Percentiles rank a stretch among this genome's conserved stretches.
These are phyloP conservation scores for Phrynosoma platyrhinos DNA, from an alignment of 2,113 vertebrate species.

Conservation along the genomic window DNA sequence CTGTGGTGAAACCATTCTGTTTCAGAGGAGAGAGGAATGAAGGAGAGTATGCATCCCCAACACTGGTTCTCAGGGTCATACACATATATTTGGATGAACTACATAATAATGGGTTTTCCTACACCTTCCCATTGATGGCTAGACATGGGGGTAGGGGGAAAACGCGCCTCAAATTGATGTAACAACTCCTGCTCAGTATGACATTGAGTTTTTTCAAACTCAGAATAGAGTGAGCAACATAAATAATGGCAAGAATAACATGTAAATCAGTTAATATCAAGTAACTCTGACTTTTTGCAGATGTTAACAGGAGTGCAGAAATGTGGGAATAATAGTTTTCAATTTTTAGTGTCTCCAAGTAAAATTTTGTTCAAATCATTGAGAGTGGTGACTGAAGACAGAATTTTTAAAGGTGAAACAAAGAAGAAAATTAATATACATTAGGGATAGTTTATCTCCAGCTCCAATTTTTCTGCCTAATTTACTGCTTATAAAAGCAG, in stretches of 20 bases:
- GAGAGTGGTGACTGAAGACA: not conserved
- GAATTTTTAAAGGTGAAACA: not conserved
- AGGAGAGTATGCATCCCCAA: not conserved
- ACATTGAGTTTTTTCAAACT: not conserved
- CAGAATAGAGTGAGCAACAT: not conserved
- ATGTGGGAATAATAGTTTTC: not conserved
- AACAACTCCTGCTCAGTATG: not conserved
- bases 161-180: not conserved
- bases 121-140: too few species aligned
- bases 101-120: not conserved
- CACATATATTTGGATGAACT: not conserved
- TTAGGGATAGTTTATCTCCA: too few species aligned
- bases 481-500: not conserved
- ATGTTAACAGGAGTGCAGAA: not conserved
- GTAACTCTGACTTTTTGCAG: not conserved
- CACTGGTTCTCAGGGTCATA: not conserved
- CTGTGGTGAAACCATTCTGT: not conserved
- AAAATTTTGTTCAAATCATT: not conserved
- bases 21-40: not conserved
- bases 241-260: not conserved
- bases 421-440: too few species aligned
- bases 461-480: too few species aligned
- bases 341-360: not conserved
- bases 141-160: too few species aligned
- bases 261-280: not conserved